Evolutionary conservation across 2,797 vertebrate species (phyloP), one percentile per base, ranked within the genome.

Genomic region (Amblyraja radiata): DNA sequence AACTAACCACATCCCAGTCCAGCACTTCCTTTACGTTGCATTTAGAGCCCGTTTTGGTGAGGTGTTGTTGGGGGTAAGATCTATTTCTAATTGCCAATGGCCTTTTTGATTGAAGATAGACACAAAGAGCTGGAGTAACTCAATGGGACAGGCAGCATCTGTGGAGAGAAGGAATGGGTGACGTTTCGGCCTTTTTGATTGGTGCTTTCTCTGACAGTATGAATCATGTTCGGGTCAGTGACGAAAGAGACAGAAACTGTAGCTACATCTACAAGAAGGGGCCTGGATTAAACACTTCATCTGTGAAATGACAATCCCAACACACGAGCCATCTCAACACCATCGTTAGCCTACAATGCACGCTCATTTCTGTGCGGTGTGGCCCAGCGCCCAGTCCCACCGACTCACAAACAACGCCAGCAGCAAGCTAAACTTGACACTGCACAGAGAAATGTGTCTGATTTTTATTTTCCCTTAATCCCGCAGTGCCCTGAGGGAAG

Each of bases 391-490:
- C 6, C 4, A 7, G 61, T 14, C 10, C 46, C 14, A 14, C 10
- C 14, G 25, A 84, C 6, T 46, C 81, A 65, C 6, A 68, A n/a
- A 65, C 61, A 88, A 8, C 10, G 61, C 61, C 18, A 36, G 10
- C 16, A 36, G n/a, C 32, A 63, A 88, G 28, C 16, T 58, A 7
- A 61, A 84, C 54, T 25, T 61, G 81, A 61, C 14, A 54, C 54
- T 61, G 58, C 81, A 84, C 4, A 28, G 54, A 84, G 63, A 68
- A 68, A 68, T 88, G 14, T 68, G 63, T 36, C 65, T 68, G 32
- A 88, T 36, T 88, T 88, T 81, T 88, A 68, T 36, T 88, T 88
- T 81, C 68, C 21, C 68, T 76, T n/a, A 23, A 39, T 92, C 90
- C 71, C 23, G 54, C 36, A 74, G 65, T 76, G 71, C 36, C 90